Evolutionary conservation across 2,797 vertebrate species (phyloP).

Genomic region (Gallinago solitaria): DNA sequence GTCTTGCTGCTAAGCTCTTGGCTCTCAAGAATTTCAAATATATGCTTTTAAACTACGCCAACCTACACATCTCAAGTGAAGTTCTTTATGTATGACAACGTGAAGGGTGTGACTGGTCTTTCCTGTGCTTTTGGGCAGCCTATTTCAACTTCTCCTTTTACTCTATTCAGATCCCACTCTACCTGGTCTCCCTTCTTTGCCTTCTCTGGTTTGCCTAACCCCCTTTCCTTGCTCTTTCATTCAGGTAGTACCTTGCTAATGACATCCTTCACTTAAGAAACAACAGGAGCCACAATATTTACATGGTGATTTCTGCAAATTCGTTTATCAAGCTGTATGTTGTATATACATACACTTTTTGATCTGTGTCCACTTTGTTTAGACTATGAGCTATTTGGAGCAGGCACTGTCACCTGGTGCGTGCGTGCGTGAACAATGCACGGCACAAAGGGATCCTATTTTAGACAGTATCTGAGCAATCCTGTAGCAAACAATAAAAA

Average conservation of each 20-base stretch:
- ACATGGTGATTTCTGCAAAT: not conserved
- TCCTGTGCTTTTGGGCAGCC: not conserved
- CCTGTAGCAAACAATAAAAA: not conserved
- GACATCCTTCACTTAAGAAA: not conserved
- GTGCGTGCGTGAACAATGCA: fast-evolving
- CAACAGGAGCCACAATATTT: not conserved
- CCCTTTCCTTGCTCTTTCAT: not conserved
- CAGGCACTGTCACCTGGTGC: not conserved
- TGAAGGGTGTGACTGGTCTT: not conserved
- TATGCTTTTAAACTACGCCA: not conserved
- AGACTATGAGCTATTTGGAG: not conserved
- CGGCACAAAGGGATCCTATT: not conserved
- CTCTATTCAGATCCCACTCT: not conserved
- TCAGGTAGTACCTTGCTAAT: not conserved
- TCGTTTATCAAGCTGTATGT: not conserved
- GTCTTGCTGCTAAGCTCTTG: not conserved
- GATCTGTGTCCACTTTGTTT: not conserved
- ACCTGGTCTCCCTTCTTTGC: not conserved
- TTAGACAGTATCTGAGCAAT: not conserved
- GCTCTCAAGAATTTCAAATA: not conserved
- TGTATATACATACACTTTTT: not conserved
- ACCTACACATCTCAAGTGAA: not conserved
- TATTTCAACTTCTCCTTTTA: not conserved
- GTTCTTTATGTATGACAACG: not conserved
- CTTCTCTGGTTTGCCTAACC: not conserved